These are phyloP conservation scores for Cairina moschata DNA, from an alignment of 2,113 vertebrate species.

Conservation along the genomic window DNA sequence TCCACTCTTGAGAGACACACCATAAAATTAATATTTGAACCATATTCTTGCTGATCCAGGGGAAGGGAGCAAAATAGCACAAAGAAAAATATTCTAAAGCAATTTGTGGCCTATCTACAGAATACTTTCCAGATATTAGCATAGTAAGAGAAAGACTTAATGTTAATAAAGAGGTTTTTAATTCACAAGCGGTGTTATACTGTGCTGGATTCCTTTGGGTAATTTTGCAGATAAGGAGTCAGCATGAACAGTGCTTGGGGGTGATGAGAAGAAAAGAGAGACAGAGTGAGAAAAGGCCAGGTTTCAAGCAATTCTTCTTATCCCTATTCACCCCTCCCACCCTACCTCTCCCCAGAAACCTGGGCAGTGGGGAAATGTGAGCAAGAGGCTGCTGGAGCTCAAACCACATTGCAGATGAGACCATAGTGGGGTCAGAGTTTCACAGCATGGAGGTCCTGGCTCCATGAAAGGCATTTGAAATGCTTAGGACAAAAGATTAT, in stretches of 20 bases:
- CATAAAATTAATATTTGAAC: constrained; percentile 70
- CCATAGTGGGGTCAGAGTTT: background rate
- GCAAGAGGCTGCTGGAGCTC: background rate
- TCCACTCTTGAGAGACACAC: constrained; percentile 46
- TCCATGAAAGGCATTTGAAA: background rate
- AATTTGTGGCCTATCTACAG: constrained; percentile 47
- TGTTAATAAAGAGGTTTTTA: background rate
- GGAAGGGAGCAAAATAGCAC: constrained; percentile 46
- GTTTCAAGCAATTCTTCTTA: background rate
- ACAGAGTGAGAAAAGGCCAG: background rate
- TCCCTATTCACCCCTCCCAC: background rate
- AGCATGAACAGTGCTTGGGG: background rate
- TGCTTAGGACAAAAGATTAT: background rate
- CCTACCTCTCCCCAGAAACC: background rate
- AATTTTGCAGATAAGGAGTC: background rate
- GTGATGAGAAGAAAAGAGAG: background rate
- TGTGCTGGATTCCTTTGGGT: background rate
- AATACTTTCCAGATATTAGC: constrained; percentile 38
- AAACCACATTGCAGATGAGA: background rate
- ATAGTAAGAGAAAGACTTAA: constrained; percentile 24
- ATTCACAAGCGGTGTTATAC: background rate
- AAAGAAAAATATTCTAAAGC: constrained; percentile 49
- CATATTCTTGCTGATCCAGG: constrained; percentile 48
- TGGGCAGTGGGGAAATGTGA: background rate
- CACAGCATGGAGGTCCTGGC: background rate